A percentile compares a stretch with the other conserved stretches of the same genome.
These are phyloP conservation scores for Piaya cayana DNA, from an alignment of 2,113 vertebrate genomes.

Conservation along the genomic window DNA sequence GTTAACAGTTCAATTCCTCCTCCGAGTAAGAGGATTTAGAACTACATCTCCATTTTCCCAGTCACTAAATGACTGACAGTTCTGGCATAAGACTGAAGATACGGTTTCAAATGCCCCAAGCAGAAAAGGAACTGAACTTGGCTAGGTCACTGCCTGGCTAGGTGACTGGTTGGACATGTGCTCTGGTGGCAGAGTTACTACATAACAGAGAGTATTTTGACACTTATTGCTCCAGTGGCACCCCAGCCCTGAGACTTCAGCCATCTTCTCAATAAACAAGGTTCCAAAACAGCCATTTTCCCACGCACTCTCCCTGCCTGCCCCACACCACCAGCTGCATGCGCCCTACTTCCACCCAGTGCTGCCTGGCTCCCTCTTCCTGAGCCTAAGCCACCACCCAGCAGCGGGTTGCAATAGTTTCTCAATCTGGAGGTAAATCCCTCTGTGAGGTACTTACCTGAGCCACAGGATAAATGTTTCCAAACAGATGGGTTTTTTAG, in stretches of 20 bases:
- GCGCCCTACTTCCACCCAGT: accelerated
- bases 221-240: background rate
- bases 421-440: background rate
- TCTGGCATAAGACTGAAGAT: background rate
- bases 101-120: background rate
- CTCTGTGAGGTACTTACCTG: background rate
- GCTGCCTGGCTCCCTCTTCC: background rate
- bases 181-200: background rate
- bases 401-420: background rate
- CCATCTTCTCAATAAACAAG: background rate
- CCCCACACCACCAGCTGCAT: background rate
- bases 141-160: background rate
- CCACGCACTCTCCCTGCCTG: background rate
- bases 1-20: background rate
- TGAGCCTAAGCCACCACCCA: background rate
- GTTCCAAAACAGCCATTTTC: background rate
- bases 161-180: background rate
- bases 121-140: background rate
- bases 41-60: background rate
- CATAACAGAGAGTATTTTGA: background rate
- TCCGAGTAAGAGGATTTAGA: background rate
- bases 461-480: background rate
- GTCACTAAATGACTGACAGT: background rate
- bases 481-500: background rate
- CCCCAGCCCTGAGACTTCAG: background rate